phyloP scores from a whole-genome alignment of 2,888 invertebrate species.

The Synergus laeviventris region DNA sequence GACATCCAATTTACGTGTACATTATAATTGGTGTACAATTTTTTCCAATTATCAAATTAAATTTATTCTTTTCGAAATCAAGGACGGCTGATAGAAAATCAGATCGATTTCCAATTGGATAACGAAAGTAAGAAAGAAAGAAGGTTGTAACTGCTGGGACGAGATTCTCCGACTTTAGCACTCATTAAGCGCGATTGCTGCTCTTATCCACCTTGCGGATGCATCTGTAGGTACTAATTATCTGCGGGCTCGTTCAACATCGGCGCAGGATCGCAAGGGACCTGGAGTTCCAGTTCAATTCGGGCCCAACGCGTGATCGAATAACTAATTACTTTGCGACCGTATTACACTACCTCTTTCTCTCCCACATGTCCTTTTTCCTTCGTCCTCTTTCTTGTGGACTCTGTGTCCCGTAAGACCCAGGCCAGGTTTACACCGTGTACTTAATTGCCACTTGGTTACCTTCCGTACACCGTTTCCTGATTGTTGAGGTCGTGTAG shows the following conservation, averaged over 20 bases:
- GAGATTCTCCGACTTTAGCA: slow-evolving; percentile 54
- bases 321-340: slow-evolving; percentile 69
- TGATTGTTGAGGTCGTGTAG: slow-evolving; percentile 38
- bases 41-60: background rate
- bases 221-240: slow-evolving; percentile 74
- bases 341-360: slow-evolving; percentile 46
- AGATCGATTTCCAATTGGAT: background rate
- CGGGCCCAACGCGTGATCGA: slow-evolving; percentile 67
- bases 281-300: slow-evolving; percentile 56
- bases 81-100: slow-evolving; percentile 21
- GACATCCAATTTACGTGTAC: background rate
- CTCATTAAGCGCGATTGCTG: slow-evolving; percentile 57
- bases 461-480: slow-evolving; percentile 29
- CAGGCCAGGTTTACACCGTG: slow-evolving; percentile 29
- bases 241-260: slow-evolving; percentile 60
- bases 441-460: slow-evolving; percentile 39
- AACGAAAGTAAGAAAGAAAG: slow-evolving; percentile 43
- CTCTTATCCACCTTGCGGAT: slow-evolving; percentile 63
- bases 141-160: slow-evolving; percentile 47
- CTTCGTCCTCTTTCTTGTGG: slow-evolving; percentile 19
- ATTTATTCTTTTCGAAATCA: slow-evolving; percentile 4
- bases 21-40: background rate
- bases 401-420: slow-evolving; percentile 30
- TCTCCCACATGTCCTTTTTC: slow-evolving; percentile 25
- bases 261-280: slow-evolving; percentile 39